phyloP scores from a whole-genome alignment of 2,797 vertebrate genomes.

The Hephaestus fuliginosus region DNA sequence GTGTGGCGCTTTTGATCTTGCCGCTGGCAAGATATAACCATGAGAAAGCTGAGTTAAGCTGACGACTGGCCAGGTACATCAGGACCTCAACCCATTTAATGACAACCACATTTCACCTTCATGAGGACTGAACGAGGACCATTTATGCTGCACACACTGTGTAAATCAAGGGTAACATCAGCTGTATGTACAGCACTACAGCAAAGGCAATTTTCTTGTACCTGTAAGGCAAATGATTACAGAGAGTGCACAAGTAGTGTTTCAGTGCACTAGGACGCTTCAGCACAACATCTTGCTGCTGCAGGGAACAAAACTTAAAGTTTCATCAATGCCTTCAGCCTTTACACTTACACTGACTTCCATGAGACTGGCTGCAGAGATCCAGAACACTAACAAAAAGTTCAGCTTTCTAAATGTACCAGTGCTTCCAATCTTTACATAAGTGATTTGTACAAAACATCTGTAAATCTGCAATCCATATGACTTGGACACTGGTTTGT shows the following conservation, averaged over 20 bases:
- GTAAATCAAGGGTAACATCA: conserved; percentile 3
- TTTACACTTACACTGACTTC: neutral
- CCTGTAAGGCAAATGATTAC: conserved; percentile 14
- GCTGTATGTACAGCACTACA: neutral
- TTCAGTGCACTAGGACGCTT: neutral
- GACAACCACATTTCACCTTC: conserved; percentile 56
- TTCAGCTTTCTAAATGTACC: neutral
- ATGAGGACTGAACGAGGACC: conserved; percentile 20
- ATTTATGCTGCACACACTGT: conserved; percentile 4
- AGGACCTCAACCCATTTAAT: conserved; percentile 50
- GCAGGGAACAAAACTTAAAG: neutral
- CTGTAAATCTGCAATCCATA: conserved; percentile 27
- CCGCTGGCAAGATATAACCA: conserved; percentile 43
- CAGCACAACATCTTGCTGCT: neutral
- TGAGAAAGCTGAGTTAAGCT: conserved; percentile 31
- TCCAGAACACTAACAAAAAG: neutral
- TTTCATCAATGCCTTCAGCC: neutral
- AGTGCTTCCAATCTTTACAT: neutral
- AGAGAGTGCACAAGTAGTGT: neutral
- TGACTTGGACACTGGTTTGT: conserved; percentile 12
- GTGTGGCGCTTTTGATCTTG: conserved; percentile 43
- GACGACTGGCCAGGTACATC: conserved; percentile 47
- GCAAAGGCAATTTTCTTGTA: neutral
- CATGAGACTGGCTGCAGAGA: neutral
- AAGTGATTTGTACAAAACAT: conserved; percentile 36